Evolutionary conservation across 1,140 invertebrate genomes (phyloP).

Genomic region (Caenorhabditis brenneri): DNA sequence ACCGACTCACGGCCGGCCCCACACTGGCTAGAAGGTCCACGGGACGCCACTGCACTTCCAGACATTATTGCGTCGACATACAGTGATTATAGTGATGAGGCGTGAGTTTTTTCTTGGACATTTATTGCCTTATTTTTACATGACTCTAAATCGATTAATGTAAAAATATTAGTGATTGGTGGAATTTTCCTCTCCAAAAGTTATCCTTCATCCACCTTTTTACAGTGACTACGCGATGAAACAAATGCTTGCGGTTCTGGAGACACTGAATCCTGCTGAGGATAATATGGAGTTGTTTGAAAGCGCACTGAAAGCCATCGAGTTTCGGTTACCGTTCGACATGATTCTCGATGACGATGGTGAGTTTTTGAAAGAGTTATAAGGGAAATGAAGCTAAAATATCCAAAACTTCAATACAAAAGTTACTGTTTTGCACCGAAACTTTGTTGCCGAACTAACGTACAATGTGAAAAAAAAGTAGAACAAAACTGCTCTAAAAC

Average conservation of each 20-base stretch:
- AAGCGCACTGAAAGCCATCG: background rate
- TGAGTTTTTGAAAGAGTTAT: background rate
- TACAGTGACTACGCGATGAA: slow-evolving; percentile 25
- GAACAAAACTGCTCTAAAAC: too few relatives aligned
- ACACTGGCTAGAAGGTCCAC: background rate
- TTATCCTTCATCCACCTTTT: background rate
- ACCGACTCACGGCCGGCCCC: background rate
- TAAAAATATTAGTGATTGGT: too few relatives aligned
- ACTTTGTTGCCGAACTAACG: too few relatives aligned
- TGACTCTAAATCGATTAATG: too few relatives aligned
- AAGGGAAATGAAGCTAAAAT: background rate
- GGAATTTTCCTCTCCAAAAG: too few relatives aligned
- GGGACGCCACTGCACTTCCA: background rate
- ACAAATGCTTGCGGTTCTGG: slow-evolving; percentile 18
- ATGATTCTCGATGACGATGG: background rate
- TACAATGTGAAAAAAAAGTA: too few relatives aligned
- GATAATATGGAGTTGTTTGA: background rate
- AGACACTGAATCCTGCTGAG: background rate
- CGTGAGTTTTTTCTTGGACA: slow-evolving; percentile 12
- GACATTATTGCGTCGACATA: slow-evolving; percentile 9
- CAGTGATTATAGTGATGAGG: slow-evolving; percentile 17
- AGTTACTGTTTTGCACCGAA: too few relatives aligned
- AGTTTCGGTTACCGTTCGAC: slow-evolving; percentile 11
- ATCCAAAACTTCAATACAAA: too few relatives aligned
- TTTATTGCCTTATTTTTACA: too few relatives aligned